Evolutionary conservation across 2,888 invertebrate genomes (phyloP).

Genomic region (Schizaphis graminum): DNA sequence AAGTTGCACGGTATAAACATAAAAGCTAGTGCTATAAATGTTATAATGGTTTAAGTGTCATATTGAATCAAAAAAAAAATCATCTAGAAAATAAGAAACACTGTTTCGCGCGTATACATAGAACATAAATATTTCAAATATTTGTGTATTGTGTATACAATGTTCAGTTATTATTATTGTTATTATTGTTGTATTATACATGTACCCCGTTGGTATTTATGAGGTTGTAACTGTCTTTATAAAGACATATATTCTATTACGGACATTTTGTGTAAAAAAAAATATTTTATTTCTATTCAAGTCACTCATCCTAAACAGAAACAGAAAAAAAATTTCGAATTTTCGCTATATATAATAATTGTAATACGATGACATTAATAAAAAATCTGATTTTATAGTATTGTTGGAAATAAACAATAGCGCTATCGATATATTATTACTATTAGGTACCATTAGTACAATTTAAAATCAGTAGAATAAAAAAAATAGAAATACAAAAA

Average conservation of each 20-base stretch:
- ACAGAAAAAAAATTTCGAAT: background rate
- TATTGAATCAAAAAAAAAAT: background rate
- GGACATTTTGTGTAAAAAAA: background rate
- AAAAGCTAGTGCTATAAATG: conserved; percentile 2
- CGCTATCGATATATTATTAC: background rate
- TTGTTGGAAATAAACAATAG: background rate
- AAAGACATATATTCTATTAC: background rate
- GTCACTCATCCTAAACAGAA: background rate
- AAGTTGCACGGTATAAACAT: background rate
- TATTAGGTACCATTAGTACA: background rate
- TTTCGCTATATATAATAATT: background rate
- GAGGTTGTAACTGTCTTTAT: background rate
- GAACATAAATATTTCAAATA: conserved; percentile 9
- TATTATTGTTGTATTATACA: background rate
- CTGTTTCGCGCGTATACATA: background rate
- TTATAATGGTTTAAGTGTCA: background rate
- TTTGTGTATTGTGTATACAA: background rate
- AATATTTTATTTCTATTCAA: background rate
- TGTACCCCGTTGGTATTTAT: background rate
- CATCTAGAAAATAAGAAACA: conserved; percentile 14
- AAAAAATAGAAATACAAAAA: conserved; percentile 27
- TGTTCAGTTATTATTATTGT: conserved; percentile 5
- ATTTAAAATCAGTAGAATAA: background rate
- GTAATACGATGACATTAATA: background rate
- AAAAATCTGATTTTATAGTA: background rate